Evolutionary conservation across 2,888 invertebrate genomes (phyloP), one percentile per base, ranked within the genome.

Genomic region (Micoletzkya japonica): DNA sequence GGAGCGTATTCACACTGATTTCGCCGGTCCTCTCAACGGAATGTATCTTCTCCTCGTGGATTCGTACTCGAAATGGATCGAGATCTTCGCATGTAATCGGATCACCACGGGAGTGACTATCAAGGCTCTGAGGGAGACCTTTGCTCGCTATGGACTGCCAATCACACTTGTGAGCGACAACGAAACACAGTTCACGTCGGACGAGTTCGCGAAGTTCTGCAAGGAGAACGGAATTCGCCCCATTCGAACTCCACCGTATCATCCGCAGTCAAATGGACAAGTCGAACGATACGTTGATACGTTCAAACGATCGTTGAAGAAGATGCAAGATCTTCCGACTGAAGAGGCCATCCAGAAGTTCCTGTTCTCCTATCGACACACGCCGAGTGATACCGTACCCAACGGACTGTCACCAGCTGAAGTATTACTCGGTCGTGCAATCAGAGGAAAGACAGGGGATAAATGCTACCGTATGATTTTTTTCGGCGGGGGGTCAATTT

Each of bases 61-160:
- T 73, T 79, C 86, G 14, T 82, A 80, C 73, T 86, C 86, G 0
- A 88, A 87, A 72, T 88, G 86, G 86, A 80, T 85, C 1, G 86
- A 87, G 76, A 82, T 86, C 7, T 7, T 56, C 34, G 28, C 28
- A 20, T 30, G 4, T 10, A 2, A n/a, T 7, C 10, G 24, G 10
- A 56, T 56, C 28, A 56, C 56, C 6, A 32, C 56, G 4, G 28
- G 30, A 26, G 56, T 56, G 1, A 58, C 58, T 17, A 24, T 58
- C 17, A 32, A 20, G 30, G 24, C 36, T 4, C 34, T 58, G n/a
- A 17, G n/a, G 32, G 36, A 36, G 10, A 10, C 17, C 7, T 7
- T 58, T 17, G 28, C 58, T 34, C 10, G 58, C 2, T 28, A 58
- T 58, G 84, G 85, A 4, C 37, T 82, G 37, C 83, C 82, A 20